Evolutionary conservation across 2,113 vertebrate genomes (phyloP).

Genomic region (Caloenas nicobarica): DNA sequence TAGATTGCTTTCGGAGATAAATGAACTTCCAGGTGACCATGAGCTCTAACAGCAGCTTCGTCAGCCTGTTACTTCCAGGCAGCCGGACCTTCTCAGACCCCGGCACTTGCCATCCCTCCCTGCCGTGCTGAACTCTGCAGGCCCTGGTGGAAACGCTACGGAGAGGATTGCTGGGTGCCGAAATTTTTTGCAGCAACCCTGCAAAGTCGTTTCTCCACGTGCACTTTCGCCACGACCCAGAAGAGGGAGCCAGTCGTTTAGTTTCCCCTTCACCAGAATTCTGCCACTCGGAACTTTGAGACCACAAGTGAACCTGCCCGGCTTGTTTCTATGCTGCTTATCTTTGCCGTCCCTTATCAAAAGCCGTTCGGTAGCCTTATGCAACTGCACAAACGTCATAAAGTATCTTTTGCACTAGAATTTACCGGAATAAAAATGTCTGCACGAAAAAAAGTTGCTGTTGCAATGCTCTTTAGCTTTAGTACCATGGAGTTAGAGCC

Average conservation of each 20-base stretch:
- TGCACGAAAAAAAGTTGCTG: background rate
- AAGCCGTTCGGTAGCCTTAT: background rate
- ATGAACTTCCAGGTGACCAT: background rate
- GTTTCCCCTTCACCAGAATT: background rate
- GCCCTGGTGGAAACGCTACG: background rate
- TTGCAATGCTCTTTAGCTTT: background rate
- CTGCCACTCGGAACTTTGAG: background rate
- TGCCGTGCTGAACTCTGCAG: background rate
- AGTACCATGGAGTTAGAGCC: background rate
- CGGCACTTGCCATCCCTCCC: rapidly evolving
- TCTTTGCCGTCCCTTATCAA: background rate
- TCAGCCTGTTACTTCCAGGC: background rate
- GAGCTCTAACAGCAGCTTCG: background rate
- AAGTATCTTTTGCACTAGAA: background rate
- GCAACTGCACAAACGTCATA: background rate
- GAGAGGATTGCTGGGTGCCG: background rate
- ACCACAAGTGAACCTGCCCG: background rate
- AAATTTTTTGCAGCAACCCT: background rate
- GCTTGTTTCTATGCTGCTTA: background rate
- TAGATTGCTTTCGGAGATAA: background rate
- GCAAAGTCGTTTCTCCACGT: background rate
- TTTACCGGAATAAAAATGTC: background rate
- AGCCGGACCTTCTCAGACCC: background rate
- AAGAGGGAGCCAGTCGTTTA: conserved; percentile 28
- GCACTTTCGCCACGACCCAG: conserved; percentile 18